phyloP scores from a whole-genome alignment of 2,888 invertebrate genomes.

The Hedya salicella region DNA sequence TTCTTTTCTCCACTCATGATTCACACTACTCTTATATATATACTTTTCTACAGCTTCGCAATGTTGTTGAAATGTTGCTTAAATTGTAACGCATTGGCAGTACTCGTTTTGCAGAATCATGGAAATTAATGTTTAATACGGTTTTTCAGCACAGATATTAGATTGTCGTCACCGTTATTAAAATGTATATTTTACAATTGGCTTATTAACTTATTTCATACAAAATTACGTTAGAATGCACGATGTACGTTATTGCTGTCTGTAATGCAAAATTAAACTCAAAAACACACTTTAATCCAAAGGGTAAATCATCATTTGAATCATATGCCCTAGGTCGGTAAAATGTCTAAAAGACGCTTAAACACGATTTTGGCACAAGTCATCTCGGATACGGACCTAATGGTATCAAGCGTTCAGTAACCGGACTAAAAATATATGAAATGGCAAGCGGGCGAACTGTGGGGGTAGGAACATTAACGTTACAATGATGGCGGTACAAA shows the following conservation, averaged over 20 bases:
- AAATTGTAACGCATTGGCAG: conserved; percentile 31
- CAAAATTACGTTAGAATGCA: background rate
- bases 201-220: conserved; percentile 25
- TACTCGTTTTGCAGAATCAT: conserved; percentile 1
- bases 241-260: background rate
- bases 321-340: background rate
- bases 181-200: conserved; percentile 14
- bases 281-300: no score
- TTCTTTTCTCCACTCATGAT: conserved; percentile 6
- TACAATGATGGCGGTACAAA: no score
- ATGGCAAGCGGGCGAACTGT: no score
- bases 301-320: no score
- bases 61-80: background rate
- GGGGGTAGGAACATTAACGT: no score
- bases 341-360: no score
- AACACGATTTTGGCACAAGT: no score
- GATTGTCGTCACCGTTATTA: conserved; percentile 2
- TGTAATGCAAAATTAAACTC: background rate
- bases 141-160: background rate
- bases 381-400: no score
- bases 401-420: no score
- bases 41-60: conserved; percentile 29
- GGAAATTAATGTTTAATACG: background rate
- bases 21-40: background rate
- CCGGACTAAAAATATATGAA: no score